These are phyloP conservation scores for Sympetrum striolatum DNA, from an alignment of 2,888 invertebrate genomes.

Conservation along the genomic window DNA sequence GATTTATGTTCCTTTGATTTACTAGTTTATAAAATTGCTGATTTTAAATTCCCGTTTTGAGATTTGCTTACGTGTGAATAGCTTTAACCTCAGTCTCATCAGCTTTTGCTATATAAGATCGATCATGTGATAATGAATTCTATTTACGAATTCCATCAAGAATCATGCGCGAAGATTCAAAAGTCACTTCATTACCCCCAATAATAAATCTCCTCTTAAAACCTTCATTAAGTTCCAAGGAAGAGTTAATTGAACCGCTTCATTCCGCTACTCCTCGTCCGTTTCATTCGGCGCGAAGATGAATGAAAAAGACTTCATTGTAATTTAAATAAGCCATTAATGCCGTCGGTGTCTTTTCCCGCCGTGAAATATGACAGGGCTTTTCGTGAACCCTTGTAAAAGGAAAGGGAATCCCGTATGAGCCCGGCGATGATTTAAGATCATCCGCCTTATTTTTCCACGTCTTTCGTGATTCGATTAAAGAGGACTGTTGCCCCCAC, in stretches of 20 bases:
- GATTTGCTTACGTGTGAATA: too few relatives aligned
- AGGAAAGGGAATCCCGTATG: background rate
- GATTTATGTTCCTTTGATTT: too few relatives aligned
- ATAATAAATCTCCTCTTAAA: too few relatives aligned
- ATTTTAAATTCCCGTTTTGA: too few relatives aligned
- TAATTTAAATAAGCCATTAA: background rate
- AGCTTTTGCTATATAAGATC: too few relatives aligned
- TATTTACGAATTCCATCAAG: too few relatives aligned
- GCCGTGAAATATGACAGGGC: background rate
- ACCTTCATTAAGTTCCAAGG: background rate
- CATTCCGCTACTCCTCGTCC: background rate
- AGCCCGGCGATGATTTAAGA: background rate
- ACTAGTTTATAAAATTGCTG: too few relatives aligned
- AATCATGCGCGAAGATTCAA: too few relatives aligned
- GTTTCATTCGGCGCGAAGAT: background rate
- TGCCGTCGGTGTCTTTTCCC: background rate
- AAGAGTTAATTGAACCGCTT: background rate
- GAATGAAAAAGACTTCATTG: background rate
- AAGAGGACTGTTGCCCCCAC: background rate
- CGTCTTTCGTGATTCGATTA: background rate
- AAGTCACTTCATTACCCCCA: too few relatives aligned
- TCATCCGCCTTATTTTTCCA: background rate
- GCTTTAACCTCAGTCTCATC: too few relatives aligned
- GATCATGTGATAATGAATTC: too few relatives aligned
- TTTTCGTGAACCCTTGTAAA: background rate